Evolutionary conservation across 2,888 invertebrate species (phyloP).

Genomic region (Drosophila subsilvestris): DNA sequence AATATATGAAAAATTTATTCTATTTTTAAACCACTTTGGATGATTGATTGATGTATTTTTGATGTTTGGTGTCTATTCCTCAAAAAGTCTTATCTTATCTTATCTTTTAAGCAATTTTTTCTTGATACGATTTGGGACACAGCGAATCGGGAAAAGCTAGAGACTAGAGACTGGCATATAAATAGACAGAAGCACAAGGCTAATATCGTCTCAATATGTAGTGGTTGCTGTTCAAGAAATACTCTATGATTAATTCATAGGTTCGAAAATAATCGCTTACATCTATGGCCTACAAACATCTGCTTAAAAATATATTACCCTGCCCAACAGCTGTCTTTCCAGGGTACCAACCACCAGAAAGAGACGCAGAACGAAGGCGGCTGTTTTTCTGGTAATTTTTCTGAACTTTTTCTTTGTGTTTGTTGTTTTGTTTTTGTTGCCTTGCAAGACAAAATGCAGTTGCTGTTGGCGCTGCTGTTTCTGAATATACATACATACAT

Average conservation of each 20-base stretch:
- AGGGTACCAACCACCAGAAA: background rate
- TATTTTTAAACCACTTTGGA: background rate
- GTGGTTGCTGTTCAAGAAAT: too few relatives aligned
- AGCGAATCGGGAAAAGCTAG: background rate
- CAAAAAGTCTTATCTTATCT: too few relatives aligned
- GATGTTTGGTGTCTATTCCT: background rate
- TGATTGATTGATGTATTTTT: background rate
- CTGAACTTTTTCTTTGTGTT: slow-evolving; percentile 40
- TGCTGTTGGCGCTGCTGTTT: slow-evolving; percentile 31
- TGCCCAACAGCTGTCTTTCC: background rate
- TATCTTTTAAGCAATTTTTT: too few relatives aligned
- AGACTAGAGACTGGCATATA: background rate
- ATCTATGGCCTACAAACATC: background rate
- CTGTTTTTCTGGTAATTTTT: slow-evolving; percentile 34
- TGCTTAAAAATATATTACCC: background rate
- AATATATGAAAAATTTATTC: too few relatives aligned
- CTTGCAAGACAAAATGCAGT: slow-evolving; percentile 57
- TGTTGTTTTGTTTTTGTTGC: slow-evolving; percentile 19
- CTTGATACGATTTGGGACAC: background rate
- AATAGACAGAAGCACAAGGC: background rate
- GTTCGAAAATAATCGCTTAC: background rate
- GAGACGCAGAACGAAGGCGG: slow-evolving; percentile 42
- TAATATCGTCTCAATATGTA: background rate
- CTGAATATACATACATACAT: slow-evolving; percentile 4
- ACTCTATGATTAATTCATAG: too few relatives aligned